Evolutionary conservation across 2,888 invertebrate genomes (phyloP).

Genomic region (Trichogramma evanescens): DNA sequence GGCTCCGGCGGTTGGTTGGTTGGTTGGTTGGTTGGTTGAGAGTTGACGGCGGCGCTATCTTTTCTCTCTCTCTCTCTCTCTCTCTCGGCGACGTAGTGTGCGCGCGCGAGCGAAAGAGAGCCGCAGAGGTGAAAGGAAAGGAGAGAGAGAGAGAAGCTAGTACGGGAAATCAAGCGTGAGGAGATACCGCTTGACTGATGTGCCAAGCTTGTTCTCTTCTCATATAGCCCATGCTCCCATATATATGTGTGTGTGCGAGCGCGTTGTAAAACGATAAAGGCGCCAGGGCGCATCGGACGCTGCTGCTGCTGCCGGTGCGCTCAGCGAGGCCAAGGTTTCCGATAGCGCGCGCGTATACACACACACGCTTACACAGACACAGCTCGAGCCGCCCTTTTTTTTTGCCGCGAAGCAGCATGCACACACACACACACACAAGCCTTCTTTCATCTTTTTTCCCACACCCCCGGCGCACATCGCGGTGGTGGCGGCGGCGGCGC

Average conservation of each 20-base stretch:
- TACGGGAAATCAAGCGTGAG: constrained; percentile 50
- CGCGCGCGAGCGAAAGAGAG: constrained; percentile 4
- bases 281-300: constrained; percentile 46
- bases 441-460: constrained; percentile 15
- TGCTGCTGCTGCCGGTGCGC: no score
- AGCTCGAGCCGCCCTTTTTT: neutral
- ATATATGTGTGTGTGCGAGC: constrained; percentile 32
- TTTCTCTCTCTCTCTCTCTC: neutral
- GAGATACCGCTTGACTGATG: constrained; percentile 49
- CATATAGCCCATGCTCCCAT: no score
- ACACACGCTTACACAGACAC: no score
- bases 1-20: neutral
- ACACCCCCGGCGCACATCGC: constrained; percentile 14
- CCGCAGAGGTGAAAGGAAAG: constrained; percentile 5
- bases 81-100: neutral
- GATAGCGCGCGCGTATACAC: constrained; percentile 31
- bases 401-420: constrained; percentile 11
- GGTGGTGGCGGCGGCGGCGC: no score
- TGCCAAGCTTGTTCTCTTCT: constrained; percentile 24
- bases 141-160: constrained; percentile 17
- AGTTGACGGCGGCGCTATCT: constrained; percentile 20
- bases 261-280: constrained; percentile 49
- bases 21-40: constrained; percentile 23
- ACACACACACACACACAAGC: constrained; percentile 25
- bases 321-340: constrained; percentile 36